Percentiles rank a stretch among this genome's conserved stretches.
Evolutionary conservation across 2,113 vertebrate species (phyloP).

Genomic region (Antigone vipio): DNA sequence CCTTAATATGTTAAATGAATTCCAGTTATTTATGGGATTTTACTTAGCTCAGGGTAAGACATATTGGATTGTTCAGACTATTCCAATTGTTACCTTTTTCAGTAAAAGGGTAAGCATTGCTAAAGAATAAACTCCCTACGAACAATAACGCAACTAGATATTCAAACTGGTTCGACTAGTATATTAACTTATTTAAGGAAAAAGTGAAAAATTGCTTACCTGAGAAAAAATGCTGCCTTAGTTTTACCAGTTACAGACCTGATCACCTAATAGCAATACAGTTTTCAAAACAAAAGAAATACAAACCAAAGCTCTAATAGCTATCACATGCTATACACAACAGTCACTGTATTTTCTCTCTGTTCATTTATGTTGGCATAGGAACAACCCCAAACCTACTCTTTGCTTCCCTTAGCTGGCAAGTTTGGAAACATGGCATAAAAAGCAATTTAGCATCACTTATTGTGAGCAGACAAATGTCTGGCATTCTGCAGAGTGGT

Average conservation of each 20-base stretch:
- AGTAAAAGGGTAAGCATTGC: neutral
- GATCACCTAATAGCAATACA: neutral
- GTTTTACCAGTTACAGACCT: neutral
- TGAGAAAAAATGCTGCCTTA: neutral
- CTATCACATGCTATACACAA: neutral
- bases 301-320: neutral
- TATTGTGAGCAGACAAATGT: neutral
- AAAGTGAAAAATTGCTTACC: neutral
- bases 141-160: neutral
- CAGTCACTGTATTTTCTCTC: neutral
- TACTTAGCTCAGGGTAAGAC: conserved; percentile 9
- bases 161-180: neutral
- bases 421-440: neutral
- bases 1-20: conserved; percentile 51
- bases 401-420: neutral
- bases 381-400: neutral
- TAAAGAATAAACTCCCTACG: neutral
- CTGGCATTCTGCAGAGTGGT: neutral
- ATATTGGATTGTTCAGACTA: neutral
- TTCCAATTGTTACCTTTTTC: neutral
- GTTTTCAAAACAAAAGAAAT: neutral
- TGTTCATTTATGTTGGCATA: neutral
- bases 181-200: neutral
- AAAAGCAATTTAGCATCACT: neutral
- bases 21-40: conserved; percentile 65